phyloP scores from a whole-genome alignment of 2,797 vertebrate species.

The Vireo griseus region DNA sequence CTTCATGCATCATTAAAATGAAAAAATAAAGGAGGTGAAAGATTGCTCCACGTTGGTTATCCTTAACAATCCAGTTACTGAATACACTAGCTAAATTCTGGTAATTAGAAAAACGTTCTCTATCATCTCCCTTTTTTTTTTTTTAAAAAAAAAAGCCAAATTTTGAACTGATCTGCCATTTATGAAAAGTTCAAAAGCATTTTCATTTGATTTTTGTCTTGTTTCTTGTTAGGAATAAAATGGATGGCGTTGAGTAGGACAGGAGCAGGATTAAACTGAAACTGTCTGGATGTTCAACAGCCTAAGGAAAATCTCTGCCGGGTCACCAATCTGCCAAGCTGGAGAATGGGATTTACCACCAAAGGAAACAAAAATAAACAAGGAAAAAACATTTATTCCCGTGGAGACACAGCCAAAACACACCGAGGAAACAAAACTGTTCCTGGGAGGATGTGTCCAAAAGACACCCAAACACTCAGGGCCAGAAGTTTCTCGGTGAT shows the following conservation, averaged over 20 bases:
- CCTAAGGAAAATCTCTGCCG: background rate
- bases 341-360: background rate
- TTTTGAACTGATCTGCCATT: background rate
- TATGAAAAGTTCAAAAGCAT: background rate
- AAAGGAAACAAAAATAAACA: background rate
- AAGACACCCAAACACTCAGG: background rate
- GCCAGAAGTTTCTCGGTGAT: background rate
- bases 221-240: background rate
- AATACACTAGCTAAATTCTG: background rate
- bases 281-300: background rate
- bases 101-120: background rate
- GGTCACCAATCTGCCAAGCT: background rate
- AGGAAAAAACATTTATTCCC: background rate
- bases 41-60: background rate
- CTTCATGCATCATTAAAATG: background rate
- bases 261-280: background rate
- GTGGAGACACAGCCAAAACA: background rate
- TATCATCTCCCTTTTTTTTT: background rate
- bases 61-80: background rate
- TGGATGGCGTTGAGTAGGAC: fast-evolving
- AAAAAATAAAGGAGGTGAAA: background rate
- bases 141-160: background rate
- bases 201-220: background rate
- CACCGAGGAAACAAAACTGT: background rate
- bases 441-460: background rate